Base-by-base conservation (phyloP, 2,888 invertebrate genomes). In the Callinectes sapidus region DNA sequence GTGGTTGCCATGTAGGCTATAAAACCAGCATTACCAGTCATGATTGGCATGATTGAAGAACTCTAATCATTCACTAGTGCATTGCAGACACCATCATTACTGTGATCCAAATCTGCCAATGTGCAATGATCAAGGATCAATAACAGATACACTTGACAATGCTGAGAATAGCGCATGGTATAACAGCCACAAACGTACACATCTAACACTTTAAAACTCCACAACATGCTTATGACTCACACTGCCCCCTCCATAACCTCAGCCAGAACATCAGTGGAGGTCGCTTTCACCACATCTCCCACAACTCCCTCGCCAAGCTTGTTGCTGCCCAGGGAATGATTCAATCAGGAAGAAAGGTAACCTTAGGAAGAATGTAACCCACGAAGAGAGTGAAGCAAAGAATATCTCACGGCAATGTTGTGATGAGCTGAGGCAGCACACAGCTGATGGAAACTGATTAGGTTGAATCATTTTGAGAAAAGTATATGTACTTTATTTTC, bases 241-340 rank as follows among this genome's bases (percentile, higher is more conserved):
- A 92, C 87, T 39, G 91, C 90, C 32, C 91, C 92, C 81, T 94
- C 91, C 91, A 94, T 91, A 54, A 92, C 92, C 35, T 94, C 94
- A 32, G 94, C 93, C 77, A 91, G 61, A 14, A 94, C 94, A 66
- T 94, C 94, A 1, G 94, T 93, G 35, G 93, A 92, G 10, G 94
- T 92, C 54, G 90, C 94, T 55, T 92, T 91, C 28, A 94, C 93
- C 32, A 94, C 94, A 77, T 94, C 94, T 2, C 89, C 89, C 28
- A 93, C 55, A 35, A 94, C 89, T 48, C 94, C 94, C 42, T 87
- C 66, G 16, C 94, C 92, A 42, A 94, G 90, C 77, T 92, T 92
- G 90, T 94, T 92, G 87, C 94, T 94, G 93, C 89, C 77, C 16
- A 39, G 77, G 87, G 86, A 35, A 54, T 55, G 88, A 28, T 88